A percentile compares a stretch with the other conserved stretches of the same genome.
These are phyloP conservation scores for Morelia viridis DNA, from an alignment of 2,797 vertebrate genomes.

Conservation along the genomic window DNA sequence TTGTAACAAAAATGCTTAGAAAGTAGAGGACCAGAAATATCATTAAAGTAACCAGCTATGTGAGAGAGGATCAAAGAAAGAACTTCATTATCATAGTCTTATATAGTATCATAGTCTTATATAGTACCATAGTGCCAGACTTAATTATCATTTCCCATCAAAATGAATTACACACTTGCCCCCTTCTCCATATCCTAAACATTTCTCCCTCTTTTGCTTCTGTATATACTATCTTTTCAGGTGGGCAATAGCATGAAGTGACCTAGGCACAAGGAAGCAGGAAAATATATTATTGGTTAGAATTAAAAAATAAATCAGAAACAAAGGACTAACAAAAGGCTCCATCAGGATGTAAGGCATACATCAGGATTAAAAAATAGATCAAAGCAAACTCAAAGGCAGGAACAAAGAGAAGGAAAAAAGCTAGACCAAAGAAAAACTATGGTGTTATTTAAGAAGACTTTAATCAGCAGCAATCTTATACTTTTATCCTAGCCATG, in stretches of 20 bases:
- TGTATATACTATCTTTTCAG: no score
- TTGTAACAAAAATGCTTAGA: background rate
- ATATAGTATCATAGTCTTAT: no score
- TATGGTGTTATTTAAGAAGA: background rate
- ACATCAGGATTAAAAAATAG: background rate
- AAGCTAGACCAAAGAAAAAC: background rate
- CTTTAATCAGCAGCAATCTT: background rate
- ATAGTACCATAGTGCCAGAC: no score
- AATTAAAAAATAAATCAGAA: background rate
- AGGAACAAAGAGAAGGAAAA: background rate
- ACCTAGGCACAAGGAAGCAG: background rate
- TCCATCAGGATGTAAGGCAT: background rate
- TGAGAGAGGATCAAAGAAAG: no score
- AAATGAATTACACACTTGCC: no score
- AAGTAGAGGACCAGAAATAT: background rate
- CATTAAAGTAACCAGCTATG: no score
- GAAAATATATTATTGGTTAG: no score
- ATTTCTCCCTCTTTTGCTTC: no score
- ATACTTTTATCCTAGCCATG: background rate
- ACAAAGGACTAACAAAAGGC: background rate
- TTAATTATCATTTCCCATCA: no score
- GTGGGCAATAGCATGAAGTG: background rate
- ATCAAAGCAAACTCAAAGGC: background rate
- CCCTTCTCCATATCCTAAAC: no score
- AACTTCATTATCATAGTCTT: no score